Conservation (phyloP, 1,140 invertebrate genomes). For the Brachionus plicatilis region DNA sequence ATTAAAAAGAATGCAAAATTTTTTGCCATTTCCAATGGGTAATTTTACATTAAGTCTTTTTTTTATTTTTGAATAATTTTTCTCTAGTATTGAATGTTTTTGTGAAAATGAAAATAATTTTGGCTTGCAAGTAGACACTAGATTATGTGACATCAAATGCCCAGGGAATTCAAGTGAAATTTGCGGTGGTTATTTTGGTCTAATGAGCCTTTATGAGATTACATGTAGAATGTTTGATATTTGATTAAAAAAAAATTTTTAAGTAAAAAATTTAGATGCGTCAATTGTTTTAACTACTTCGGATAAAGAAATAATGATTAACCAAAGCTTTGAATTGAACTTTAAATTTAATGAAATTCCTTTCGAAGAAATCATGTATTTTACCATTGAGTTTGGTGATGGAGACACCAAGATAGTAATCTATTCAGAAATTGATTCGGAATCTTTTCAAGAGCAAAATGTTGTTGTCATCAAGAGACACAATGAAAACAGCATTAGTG, state of each 20-base stretch:
- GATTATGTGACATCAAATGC: neutral
- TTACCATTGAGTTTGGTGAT: neutral
- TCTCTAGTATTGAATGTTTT: neutral
- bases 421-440: too few species aligned
- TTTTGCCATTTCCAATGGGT: neutral
- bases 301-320: neutral
- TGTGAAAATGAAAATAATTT: neutral
- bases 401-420: neutral
- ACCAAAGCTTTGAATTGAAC: neutral
- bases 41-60: neutral
- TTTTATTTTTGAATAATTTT: neutral
- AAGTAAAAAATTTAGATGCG: neutral
- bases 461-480: too few species aligned
- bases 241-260: neutral
- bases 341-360: neutral
- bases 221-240: neutral
- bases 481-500: too few species aligned
- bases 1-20: neutral
- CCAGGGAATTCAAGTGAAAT: conserved; percentile 11
- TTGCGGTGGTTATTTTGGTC: neutral
- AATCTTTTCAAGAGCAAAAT: too few species aligned
- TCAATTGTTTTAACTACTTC: neutral
- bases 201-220: neutral
- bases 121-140: neutral
- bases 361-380: neutral